Conservation (phyloP, 1,140 invertebrate species). For the Aphelinus atriplicis region DNA sequence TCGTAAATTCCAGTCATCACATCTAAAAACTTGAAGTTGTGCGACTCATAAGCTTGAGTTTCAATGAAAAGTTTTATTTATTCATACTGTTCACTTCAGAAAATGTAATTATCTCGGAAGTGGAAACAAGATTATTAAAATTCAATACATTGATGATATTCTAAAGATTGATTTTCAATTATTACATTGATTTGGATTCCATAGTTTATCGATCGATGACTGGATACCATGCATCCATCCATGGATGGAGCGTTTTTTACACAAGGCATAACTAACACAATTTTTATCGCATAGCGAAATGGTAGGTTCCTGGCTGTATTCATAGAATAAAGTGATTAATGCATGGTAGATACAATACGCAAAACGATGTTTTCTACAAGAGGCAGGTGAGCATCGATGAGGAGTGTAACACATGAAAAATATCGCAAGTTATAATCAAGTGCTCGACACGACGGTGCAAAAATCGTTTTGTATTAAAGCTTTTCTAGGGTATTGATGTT, state of each 20-base stretch:
- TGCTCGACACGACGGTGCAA: neutral
- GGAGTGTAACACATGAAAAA: constrained; percentile 10
- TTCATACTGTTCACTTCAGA: neutral
- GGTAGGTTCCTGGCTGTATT: constrained; percentile 48
- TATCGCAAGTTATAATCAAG: constrained; percentile 9
- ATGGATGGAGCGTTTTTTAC: neutral
- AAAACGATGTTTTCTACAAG: constrained; percentile 20
- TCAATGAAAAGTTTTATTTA: neutral
- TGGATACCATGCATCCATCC: neutral
- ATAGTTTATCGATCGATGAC: neutral
- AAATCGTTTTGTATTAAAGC: constrained; percentile 15
- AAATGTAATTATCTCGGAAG: neutral
- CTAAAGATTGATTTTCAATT: neutral
- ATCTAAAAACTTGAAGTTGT: constrained; percentile 11
- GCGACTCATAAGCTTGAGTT: constrained; percentile 1
- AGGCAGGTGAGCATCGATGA: neutral
- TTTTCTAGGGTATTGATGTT: neutral
- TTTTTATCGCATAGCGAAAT: constrained; percentile 51
- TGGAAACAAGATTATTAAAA: neutral
- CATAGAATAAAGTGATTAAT: constrained; percentile 52
- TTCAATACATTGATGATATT: neutral
- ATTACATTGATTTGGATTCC: neutral
- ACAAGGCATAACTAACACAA: constrained; percentile 36
- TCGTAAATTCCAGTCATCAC: neutral
- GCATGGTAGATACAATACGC: constrained; percentile 49